Evolutionary conservation across 2,113 vertebrate genomes (phyloP), one percentile per base, ranked within the genome.

Genomic region (Chrysemys picta): DNA sequence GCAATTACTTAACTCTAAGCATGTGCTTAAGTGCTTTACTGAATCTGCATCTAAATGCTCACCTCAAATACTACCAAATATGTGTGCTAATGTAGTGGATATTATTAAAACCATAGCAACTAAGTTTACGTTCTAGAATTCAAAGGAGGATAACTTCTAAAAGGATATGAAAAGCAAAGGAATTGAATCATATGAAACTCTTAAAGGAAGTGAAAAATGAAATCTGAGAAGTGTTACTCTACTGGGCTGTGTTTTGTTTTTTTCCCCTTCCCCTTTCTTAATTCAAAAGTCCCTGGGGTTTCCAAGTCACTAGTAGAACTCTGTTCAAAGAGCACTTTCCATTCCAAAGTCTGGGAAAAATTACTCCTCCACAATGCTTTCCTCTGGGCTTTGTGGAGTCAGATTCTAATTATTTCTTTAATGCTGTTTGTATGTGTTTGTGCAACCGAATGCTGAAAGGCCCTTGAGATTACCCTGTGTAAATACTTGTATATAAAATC

Each of bases 341-440:
- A 25, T 85, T 79, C 84, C 59, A 49, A 85, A 93, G 79, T 87
- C 91, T 93, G 93, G 89, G 94, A 93, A 92, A 85, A 90, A 89
- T 93, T 31, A 90, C 80, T 94, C 27, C 54, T 95, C 87, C 80
- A 72, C 5, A 1, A 1, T 91, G 94, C 76, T 90, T 85, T 92
- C 87, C 86, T 86, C 65, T 4, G 0, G 81, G 94, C 87, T 69
- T 88, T 75, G 1, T 81, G 21, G 59, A 91, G 91, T 53, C 57
- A 4, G 4, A 88, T 95, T 86, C 91, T 91, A 88, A 95, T 96
- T 91, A 86, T 91, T 95, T 81, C 75, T 91, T 95, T 82, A 16
- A 84, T 16, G 85, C 91, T 95, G 91, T 91, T 94, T 96, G 78
- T 75, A 14, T 96, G 54, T 84, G 76, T 96, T 97, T 96, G 57